Evolutionary conservation across 92 coral and sea anemone genomes (phyloP), one percentile per base, ranked within the genome.

Genomic region (Parazoanthus darwini): DNA sequence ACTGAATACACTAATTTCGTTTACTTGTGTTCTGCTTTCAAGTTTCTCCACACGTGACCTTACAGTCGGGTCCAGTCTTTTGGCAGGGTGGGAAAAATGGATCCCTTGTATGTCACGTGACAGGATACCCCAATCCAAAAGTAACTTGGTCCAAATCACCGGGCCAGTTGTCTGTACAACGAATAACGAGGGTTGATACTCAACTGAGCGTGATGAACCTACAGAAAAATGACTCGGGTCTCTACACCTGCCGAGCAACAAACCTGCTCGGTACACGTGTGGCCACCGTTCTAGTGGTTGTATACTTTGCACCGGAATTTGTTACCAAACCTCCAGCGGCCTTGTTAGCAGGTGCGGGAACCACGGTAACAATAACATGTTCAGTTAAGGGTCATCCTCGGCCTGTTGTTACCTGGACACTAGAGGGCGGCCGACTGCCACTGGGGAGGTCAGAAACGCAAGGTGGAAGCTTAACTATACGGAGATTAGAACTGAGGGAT

Each of bases 341-440:
- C 42, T 39, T 39, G 42, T 39, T 4, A 39, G 42, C 42, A 39
- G 42, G 1, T 2, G 1, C 2, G 42, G 42, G 42, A 0, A 39
- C 3, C 3, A 72, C 77, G 25, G 77, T 72, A 5, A 72, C n/a
- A 23, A n/a, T 72, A 72, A 22, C 6, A 3, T 72, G 77, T 33
- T 72, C 77, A 72, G 77, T 72, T 72, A 72, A n/a, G 77, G 77
- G 77, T 72, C 13, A 72, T 33, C 77, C 36, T 72, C 77, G 14
- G 36, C 77, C 77, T 29, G 77, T 72, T 18, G 39, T 72, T 72
- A 72, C 77, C 37, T 72, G 77, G 77, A 72, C 6, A 33, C 77
- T 42, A 7, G 77, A 23, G 37, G 77, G 77, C 33, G 37, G 77
- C 37, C 77, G 3, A 72, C 29, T 72, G 77, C 77, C 77, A 29